These are phyloP conservation scores for Chymomyza amoena DNA, from an alignment of 2,888 invertebrate species.

Conservation along the genomic window DNA sequence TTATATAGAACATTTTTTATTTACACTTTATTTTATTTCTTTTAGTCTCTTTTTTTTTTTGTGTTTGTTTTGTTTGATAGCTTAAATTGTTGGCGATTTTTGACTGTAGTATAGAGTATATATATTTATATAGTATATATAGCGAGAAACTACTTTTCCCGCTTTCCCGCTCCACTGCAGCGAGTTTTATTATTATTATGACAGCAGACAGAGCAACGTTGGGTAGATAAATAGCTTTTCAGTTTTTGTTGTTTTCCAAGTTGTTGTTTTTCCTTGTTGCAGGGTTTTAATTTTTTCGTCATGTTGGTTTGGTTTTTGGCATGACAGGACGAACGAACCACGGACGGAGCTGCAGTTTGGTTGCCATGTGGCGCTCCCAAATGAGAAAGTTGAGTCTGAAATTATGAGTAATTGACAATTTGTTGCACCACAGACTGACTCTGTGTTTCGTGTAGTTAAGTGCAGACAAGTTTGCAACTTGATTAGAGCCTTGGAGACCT, in stretches of 20 bases:
- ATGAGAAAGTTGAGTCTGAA: constrained; percentile 42
- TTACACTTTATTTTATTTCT: constrained; percentile 6
- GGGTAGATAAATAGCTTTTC: constrained; percentile 59
- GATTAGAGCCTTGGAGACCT: background rate
- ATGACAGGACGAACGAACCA: background rate
- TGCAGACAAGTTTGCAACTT: background rate
- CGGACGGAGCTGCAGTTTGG: constrained; percentile 2
- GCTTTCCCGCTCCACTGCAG: constrained; percentile 33
- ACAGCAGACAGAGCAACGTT: constrained; percentile 46
- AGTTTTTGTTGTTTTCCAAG: constrained; percentile 1
- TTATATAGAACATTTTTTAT: constrained; percentile 52
- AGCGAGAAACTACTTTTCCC: constrained; percentile 37
- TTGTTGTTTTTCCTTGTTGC: constrained; percentile 16
- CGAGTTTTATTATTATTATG: constrained; percentile 63
- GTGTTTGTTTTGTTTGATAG: too few species aligned
- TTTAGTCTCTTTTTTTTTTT: constrained; percentile 22
- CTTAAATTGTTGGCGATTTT: constrained; percentile 1
- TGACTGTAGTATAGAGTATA: background rate
- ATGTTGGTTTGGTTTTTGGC: constrained; percentile 42
- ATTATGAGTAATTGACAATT: constrained; percentile 37
- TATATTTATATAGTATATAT: constrained; percentile 18
- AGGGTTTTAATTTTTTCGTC: constrained; percentile 56
- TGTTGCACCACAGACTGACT: constrained; percentile 29
- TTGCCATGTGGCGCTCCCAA: constrained; percentile 36
- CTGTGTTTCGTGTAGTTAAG: background rate